phyloP scores from a whole-genome alignment of 2,888 invertebrate genomes.

The Trachelus stipa region DNA sequence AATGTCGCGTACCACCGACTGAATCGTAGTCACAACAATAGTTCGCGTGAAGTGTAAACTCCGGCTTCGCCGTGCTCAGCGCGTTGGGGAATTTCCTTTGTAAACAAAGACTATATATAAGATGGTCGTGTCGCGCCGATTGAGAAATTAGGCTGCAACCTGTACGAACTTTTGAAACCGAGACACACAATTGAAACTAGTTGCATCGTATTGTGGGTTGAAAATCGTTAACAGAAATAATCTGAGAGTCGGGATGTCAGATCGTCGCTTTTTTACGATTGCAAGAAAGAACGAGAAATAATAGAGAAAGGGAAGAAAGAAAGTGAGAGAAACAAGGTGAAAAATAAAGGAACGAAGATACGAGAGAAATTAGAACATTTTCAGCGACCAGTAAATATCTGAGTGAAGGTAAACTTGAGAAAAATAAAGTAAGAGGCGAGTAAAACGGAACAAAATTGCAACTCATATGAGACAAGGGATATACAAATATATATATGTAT shows the following conservation, averaged over 20 bases:
- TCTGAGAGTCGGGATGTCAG: constrained; percentile 51
- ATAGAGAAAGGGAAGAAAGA: constrained; percentile 36
- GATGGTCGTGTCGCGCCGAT: not conserved
- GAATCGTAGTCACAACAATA: not conserved
- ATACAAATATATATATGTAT: constrained; percentile 11
- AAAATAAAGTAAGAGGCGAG: not conserved
- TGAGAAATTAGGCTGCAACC: not conserved
- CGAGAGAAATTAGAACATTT: constrained; percentile 14
- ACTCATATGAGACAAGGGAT: constrained; percentile 35
- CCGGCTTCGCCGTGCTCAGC: not conserved
- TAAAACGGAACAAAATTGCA: constrained; percentile 28
- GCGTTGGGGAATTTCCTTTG: not conserved
- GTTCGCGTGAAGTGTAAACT: not conserved
- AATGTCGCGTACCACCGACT: not conserved
- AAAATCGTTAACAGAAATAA: not conserved
- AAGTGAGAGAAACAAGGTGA: constrained; percentile 34
- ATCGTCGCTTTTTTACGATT: constrained; percentile 13
- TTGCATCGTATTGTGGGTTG: not conserved
- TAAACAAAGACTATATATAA: not conserved
- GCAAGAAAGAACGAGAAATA: constrained; percentile 31
- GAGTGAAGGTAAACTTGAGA: not conserved
- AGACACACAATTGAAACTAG: not conserved
- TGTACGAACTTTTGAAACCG: not conserved
- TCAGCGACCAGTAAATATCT: not conserved
- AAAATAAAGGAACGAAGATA: constrained; percentile 27